Evolutionary conservation across 2,888 invertebrate genomes (phyloP).

Genomic region (Cataglyphis altisquamis): DNA sequence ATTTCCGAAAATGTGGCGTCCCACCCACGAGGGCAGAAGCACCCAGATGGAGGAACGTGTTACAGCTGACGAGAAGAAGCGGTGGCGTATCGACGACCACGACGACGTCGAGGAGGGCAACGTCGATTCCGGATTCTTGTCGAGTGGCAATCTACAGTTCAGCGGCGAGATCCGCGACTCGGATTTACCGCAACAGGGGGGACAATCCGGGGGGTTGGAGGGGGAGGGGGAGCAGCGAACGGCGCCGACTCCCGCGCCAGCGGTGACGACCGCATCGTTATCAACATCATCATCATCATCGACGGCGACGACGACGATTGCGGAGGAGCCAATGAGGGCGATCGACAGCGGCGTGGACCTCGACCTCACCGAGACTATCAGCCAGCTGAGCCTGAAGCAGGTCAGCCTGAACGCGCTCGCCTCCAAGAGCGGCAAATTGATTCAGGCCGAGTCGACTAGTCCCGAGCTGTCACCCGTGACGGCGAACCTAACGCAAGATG

Average conservation of each 20-base stretch:
- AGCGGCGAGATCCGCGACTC: constrained; percentile 72
- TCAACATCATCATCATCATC: constrained; percentile 16
- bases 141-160: constrained; percentile 75
- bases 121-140: constrained; percentile 82
- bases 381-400: constrained; percentile 87
- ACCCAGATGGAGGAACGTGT: constrained; percentile 71
- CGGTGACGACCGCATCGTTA: background rate
- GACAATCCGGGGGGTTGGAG: background rate
- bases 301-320: constrained; percentile 25
- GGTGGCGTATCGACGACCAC: constrained; percentile 15
- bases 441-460: constrained; percentile 74
- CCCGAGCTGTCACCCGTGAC: constrained; percentile 73
- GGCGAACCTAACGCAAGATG: constrained; percentile 19
- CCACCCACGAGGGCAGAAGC: constrained; percentile 36
- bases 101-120: constrained; percentile 74
- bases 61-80: constrained; percentile 70
- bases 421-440: constrained; percentile 57
- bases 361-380: constrained; percentile 89
- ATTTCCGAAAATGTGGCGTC: constrained; percentile 66
- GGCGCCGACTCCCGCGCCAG: background rate
- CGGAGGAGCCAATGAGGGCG: constrained; percentile 86
- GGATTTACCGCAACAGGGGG: constrained; percentile 55
- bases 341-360: constrained; percentile 90
- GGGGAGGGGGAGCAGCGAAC: background rate
- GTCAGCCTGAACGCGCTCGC: constrained; percentile 81